Conservation (phyloP, 2,797 vertebrate genomes). For the Takifugu ocellatus region DNA sequence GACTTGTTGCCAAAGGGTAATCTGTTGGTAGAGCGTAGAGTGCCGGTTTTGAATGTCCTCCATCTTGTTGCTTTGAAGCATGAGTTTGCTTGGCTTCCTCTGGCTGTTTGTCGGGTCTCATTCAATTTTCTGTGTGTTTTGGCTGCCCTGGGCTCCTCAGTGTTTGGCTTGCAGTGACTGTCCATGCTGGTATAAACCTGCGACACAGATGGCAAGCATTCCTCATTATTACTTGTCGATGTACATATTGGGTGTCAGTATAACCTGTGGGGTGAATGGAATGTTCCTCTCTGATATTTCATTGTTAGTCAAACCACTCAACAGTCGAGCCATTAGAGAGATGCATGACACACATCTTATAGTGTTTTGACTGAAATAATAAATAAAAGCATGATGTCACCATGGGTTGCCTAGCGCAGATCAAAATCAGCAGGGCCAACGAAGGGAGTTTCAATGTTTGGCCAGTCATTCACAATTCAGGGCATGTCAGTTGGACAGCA, state of each 20-base stretch:
- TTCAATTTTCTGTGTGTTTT: conserved; percentile 81
- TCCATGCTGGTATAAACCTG: conserved; percentile 77
- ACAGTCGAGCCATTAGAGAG: conserved; percentile 62
- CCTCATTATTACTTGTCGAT: conserved; percentile 68
- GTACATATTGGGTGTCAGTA: conserved; percentile 71
- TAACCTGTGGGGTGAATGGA: conserved; percentile 69
- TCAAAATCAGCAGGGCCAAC: conserved; percentile 44
- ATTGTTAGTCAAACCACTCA: conserved; percentile 58
- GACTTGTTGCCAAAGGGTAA: conserved; percentile 94
- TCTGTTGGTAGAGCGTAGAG: conserved; percentile 72
- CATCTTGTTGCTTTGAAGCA: conserved; percentile 86
- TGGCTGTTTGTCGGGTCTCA: conserved; percentile 87
- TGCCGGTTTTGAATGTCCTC: conserved; percentile 82
- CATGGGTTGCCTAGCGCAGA: conserved; percentile 50
- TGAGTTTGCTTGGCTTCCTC: conserved; percentile 88
- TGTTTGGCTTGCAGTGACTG: conserved; percentile 80
- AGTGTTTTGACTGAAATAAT: conserved; percentile 46
- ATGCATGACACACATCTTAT: conserved; percentile 70
- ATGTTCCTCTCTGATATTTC: conserved; percentile 66
- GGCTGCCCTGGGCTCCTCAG: conserved; percentile 75
- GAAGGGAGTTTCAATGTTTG: conserved; percentile 38
- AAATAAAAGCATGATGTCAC: conserved; percentile 57
- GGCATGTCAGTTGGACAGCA: conserved; percentile 72
- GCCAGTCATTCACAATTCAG: conserved; percentile 69
- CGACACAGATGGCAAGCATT: conserved; percentile 71